Percentiles rank a stretch among this genome's conserved stretches.
Conservation (phyloP, 2,888 invertebrate species). For the Polymixis lichenea region DNA sequence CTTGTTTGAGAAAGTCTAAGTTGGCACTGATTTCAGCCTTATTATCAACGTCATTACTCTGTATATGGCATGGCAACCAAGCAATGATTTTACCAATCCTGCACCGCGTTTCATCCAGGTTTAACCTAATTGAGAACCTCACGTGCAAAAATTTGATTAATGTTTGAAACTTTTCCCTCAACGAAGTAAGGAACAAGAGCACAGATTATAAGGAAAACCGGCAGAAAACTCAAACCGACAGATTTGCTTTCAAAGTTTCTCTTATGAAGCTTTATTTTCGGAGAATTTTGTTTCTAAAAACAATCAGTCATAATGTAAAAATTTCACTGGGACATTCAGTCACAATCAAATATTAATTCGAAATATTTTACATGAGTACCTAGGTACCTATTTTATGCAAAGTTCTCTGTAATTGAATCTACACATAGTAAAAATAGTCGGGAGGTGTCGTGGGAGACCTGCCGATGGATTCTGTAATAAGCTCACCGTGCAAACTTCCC, state of each 20-base stretch:
- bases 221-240: slow-evolving; percentile 1
- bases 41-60: neutral
- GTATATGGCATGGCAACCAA: too few species aligned
- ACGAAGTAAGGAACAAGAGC: neutral
- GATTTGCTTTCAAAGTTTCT: slow-evolving; percentile 14
- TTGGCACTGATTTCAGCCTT: neutral
- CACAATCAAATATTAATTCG: neutral
- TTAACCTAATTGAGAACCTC: slow-evolving; percentile 7
- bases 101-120: neutral
- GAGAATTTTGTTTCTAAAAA: slow-evolving; percentile 10
- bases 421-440: too few species aligned
- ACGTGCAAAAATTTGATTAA: slow-evolving; percentile 9
- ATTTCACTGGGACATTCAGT: neutral
- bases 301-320: slow-evolving; percentile 9
- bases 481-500: too few species aligned
- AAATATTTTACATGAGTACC: neutral
- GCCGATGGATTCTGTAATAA: too few species aligned
- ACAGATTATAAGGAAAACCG: slow-evolving; percentile 1
- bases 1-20: neutral
- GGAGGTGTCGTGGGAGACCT: too few species aligned
- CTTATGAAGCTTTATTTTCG: neutral
- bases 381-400: neutral
- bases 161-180: slow-evolving; percentile 7
- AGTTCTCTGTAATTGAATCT: neutral
- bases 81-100: too few species aligned